Conservation (phyloP, 2,797 vertebrate species). For the Cossypha caffra region DNA sequence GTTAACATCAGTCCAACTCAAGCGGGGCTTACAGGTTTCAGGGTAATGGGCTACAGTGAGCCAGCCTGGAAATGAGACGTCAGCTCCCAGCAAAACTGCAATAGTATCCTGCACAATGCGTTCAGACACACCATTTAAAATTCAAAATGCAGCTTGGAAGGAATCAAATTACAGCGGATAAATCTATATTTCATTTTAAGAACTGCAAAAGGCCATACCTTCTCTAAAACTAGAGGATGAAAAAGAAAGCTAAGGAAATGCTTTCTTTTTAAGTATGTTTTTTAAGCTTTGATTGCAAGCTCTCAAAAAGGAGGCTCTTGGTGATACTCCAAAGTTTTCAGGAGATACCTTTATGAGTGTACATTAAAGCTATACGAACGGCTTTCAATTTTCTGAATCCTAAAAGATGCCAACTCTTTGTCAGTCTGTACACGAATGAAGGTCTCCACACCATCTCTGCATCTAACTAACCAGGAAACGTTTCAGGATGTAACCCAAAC, state of each 20-base stretch:
- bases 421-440: neutral
- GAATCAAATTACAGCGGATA: constrained; percentile 17
- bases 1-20: constrained; percentile 18
- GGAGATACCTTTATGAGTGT: neutral
- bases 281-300: neutral
- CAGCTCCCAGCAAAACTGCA: neutral
- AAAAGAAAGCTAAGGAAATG: neutral
- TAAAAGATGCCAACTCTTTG: neutral
- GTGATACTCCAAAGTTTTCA: neutral
- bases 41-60: neutral
- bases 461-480: neutral
- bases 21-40: neutral
- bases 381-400: neutral
- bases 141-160: constrained; percentile 24
- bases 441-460: neutral
- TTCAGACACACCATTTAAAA: constrained; percentile 2
- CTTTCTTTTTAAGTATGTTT: neutral
- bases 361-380: neutral
- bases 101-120: neutral
- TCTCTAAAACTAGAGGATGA: neutral
- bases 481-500: neutral
- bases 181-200: constrained; percentile 15
- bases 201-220: neutral
- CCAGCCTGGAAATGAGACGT: neutral
- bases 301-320: neutral